Base-by-base conservation (phyloP, 2,888 invertebrate species). In the Rhopalosiphum nymphaeae region DNA sequence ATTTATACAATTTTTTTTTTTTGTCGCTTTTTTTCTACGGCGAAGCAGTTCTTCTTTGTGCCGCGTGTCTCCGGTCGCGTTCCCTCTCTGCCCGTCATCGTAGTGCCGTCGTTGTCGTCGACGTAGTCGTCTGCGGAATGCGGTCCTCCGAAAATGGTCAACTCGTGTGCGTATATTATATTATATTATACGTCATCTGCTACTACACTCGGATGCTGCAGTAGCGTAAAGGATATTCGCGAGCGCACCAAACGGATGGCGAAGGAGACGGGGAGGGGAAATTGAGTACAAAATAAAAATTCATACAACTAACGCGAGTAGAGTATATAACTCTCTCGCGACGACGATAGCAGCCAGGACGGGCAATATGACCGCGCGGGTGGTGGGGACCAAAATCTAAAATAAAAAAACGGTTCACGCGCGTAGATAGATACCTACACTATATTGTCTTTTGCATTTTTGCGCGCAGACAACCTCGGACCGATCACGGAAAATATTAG, bases 141-240 rank as follows among this genome's bases (percentile, higher is more conserved):
- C 89, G 93, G 93, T 93, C 93, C 93, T 93, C 93, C 93, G 89
- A 93, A 93, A 93, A 93, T 93, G 93, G 93, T 93, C 93, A 93
- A 93, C 56, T 25, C 88, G 36, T n/a, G 89, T 36, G 42, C 61
- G 57, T 85, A 85, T 85, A 78, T 78, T 78, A 78, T 78, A 78
- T 36, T 78, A 78, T 13, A 36, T 36, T 10, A 21, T 36, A 78
- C 16, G 5, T 67, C 78, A n/a, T n/a, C 16, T 67, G 67, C 67
- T 21, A 36, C n/a, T n/a, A n/a, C 13, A 67, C n/a, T 67, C 67
- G 67, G 67, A n/a, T 36, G 36, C 67, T 67, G 67, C 67, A 67
- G 67, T 67, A 25, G 67, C 67, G n/a, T 67, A 78, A 36, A 78
- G 0, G 36, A 78, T 46, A 46, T 78, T 78, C 36, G 21, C 21